Percentiles rank a stretch among this genome's conserved stretches.
phyloP scores from a whole-genome alignment of 37 sponge, comb jelly and placozoan species.

The Eunapius fragilis region DNA sequence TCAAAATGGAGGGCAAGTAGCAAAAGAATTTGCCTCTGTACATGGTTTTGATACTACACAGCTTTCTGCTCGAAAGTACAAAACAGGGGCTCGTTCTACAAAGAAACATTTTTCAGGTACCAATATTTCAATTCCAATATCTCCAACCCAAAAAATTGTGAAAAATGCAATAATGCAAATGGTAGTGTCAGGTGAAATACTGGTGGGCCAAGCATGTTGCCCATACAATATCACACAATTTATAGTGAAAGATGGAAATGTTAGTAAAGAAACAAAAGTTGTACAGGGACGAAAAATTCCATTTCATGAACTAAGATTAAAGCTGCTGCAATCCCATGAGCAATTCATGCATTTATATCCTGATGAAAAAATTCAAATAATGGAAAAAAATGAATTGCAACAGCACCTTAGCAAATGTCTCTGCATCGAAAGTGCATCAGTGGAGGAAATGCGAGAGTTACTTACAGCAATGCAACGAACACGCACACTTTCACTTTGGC shows the following conservation, averaged over 20 bases:
- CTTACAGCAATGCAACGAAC: conserved; percentile 11
- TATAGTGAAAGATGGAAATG: not conserved
- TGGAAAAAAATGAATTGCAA: not conserved
- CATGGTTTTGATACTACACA: conserved; percentile 13
- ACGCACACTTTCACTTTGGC: conserved; percentile 35
- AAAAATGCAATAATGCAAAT: not conserved
- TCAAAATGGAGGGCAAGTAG: conserved; percentile 23
- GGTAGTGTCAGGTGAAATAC: not conserved
- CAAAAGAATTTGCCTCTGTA: conserved; percentile 8
- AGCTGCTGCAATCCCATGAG: conserved; percentile 25
- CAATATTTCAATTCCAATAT: not conserved
- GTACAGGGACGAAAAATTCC: conserved; percentile 27
- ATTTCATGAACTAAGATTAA: conserved; percentile 21
- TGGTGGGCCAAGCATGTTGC: not conserved
- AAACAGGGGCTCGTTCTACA: not conserved
- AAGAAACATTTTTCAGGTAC: not conserved
- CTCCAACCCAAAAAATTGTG: not conserved
- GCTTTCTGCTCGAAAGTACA: not conserved
- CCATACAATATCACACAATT: not conserved
- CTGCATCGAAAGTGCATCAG: not conserved
- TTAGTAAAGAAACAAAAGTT: not conserved
- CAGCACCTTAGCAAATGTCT: conserved; percentile 1
- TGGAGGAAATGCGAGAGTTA: conserved; percentile 12
- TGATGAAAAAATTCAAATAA: conserved; percentile 15
- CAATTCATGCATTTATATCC: conserved; percentile 20